A percentile compares a stretch with the other conserved stretches of the same genome.
These are phyloP conservation scores for Progne subis DNA, from an alignment of 2,113 vertebrate genomes.

Conservation along the genomic window DNA sequence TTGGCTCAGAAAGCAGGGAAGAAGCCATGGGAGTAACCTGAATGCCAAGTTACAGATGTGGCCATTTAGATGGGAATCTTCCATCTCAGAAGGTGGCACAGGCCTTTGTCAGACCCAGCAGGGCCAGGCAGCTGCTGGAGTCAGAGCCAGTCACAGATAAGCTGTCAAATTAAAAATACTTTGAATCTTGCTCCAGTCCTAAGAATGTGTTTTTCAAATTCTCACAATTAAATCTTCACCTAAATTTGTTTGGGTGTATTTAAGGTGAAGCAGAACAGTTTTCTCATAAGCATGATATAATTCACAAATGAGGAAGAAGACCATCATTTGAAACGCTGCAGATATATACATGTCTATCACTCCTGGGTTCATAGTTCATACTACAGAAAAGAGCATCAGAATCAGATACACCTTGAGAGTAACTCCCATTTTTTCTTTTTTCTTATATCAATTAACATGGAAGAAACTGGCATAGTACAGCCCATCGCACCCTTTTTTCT, in stretches of 20 bases:
- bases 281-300: not conserved
- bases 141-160: not conserved
- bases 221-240: not conserved
- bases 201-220: not conserved
- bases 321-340: not conserved
- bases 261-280: not conserved
- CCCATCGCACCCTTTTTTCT: not conserved
- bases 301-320: not conserved
- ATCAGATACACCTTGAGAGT: not conserved
- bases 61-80: not conserved
- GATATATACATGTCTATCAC: not conserved
- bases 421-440: not conserved
- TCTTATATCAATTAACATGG: not conserved
- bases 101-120: fast-evolving
- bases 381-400: not conserved
- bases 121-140: not conserved
- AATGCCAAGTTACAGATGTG: fast-evolving
- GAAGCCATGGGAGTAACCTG: not conserved
- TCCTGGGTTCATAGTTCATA: not conserved
- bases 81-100: not conserved
- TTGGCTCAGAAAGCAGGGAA: not conserved
- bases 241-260: not conserved
- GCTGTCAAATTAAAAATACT: not conserved
- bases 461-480: not conserved
- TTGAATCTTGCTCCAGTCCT: not conserved